Evolutionary conservation across 2,888 invertebrate species (phyloP), one percentile per base, ranked within the genome.

Genomic region (Cetonia aurata): DNA sequence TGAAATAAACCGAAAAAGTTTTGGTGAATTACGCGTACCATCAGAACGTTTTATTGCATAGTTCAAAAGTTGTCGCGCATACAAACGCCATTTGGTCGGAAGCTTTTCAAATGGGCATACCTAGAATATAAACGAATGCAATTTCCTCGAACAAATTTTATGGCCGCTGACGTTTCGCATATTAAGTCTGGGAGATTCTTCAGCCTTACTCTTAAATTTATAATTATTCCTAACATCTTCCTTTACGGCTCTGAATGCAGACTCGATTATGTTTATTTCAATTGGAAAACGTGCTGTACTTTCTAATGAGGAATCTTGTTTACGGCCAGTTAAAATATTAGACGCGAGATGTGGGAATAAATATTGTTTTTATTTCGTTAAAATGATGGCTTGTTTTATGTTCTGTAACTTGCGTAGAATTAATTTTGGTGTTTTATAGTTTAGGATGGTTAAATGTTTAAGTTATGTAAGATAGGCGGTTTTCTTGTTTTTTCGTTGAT

Each of bases 101-200:
- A 57, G 57, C 57, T 44, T 12, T 57, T 19, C 42, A 42, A 57
- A 57, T 57, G 57, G 57, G 57, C 42, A 57, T 57, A 57, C 42
- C 25, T 42, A 15, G 57, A 42, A 44, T 57, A 57, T 42, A 57
- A 57, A 57, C 57, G 57, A 57, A 57, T 57, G 57, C 57, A 57
- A 57, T 57, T 57, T 57, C 57, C 44, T 42, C 57, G 57, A 57
- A 57, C 57, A 57, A 57, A 57, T 57, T 57, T 57, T 57, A 57
- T 57, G 42, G 19, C 42, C 42, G 42, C 19, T 57, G 10, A 57
- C 42, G 57, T 41, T 44, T 57, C 42, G 57, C 57, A 57, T 57
- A 57, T 57, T 57, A 57, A 57, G 57, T 57, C 33, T n/a, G 42
- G 42, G 6, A 42, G 41, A 19, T 42, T 57, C 55, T 56, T 56